Evolutionary conservation across 2,888 invertebrate species (phyloP), one percentile per base, ranked within the genome.

Genomic region (Nephrotoma flavescens): DNA sequence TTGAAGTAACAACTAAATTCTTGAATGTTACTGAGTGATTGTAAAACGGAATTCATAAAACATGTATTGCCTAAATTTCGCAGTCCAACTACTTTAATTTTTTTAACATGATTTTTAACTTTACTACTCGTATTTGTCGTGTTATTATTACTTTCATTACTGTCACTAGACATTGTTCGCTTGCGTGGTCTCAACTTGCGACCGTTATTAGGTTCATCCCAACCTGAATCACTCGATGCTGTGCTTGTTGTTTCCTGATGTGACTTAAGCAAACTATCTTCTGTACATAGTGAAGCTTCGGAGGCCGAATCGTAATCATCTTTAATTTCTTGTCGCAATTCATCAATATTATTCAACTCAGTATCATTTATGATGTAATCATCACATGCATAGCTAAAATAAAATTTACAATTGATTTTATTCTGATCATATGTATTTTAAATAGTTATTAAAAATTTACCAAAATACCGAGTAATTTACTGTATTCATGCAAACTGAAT

Each of bases 21-120:
- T 90, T 96, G 95, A 90, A 96, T 96, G 91, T 96, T 96, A 90
- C 96, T 96, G 92, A 96, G 93, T 89, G 96, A 96, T 90, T 96
- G 96, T 87, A 96, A 92, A 87, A 96, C 96, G 31, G 96, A 96
- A 92, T 96, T 96, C 96, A 96, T 96, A 90, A 96, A 96, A 91
- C 96, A 96, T 86, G 96, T 96, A 90, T 96, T 96, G 88, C 96
- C 96, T 90, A 96, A 92, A 92, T 96, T 96, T 89, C 96, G 93
- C 90, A 96, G 92, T 52, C 96, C 96, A 89, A 95, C 94, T 87
- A 95, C 89, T 90, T 93, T 85, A 9, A 85, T 19, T 86, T 88
- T 94, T 94, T 89, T 93, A 91, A 89, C 92, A 93, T 89, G 90
- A 92, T 89, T 93, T 52, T 86, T 86, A 6, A 57, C 42, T 86